Percentiles rank a stretch among this genome's conserved stretches.
These are phyloP conservation scores for Cloeon dipterum DNA, from an alignment of 2,888 invertebrate genomes.

Conservation along the genomic window DNA sequence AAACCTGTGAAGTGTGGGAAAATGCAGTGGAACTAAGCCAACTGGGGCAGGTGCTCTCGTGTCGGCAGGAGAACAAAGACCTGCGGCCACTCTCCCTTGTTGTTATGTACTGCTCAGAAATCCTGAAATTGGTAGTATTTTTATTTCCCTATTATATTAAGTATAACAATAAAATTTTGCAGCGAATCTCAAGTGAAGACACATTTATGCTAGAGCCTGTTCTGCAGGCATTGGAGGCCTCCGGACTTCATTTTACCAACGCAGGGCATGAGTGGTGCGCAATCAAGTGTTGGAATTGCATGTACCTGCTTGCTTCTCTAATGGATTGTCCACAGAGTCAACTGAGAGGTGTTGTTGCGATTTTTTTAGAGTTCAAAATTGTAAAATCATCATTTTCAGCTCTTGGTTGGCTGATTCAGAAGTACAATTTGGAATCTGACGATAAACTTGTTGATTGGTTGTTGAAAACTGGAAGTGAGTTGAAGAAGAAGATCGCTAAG, in stretches of 20 bases:
- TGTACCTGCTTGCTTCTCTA: background rate
- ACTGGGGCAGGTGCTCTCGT: background rate
- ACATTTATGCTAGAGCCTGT: background rate
- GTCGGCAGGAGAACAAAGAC: background rate
- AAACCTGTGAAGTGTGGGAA: background rate
- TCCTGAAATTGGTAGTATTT: background rate
- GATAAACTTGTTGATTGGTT: no score
- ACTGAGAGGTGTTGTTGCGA: background rate
- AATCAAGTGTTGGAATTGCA: background rate
- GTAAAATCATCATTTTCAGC: no score
- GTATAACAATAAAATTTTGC: no score
- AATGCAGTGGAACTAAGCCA: background rate
- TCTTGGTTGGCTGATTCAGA: no score
- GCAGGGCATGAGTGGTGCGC: background rate
- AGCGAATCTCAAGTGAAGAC: no score
- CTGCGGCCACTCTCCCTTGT: background rate
- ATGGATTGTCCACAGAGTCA: background rate
- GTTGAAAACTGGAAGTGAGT: no score
- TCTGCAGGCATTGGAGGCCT: background rate
- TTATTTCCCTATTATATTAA: no score
- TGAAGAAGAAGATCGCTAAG: no score
- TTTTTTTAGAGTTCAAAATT: no score
- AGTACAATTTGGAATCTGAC: no score
- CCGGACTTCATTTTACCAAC: background rate
- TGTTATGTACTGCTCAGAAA: background rate